phyloP scores from a whole-genome alignment of 1,140 invertebrate species.

The Rhizoglyphus robini region DNA sequence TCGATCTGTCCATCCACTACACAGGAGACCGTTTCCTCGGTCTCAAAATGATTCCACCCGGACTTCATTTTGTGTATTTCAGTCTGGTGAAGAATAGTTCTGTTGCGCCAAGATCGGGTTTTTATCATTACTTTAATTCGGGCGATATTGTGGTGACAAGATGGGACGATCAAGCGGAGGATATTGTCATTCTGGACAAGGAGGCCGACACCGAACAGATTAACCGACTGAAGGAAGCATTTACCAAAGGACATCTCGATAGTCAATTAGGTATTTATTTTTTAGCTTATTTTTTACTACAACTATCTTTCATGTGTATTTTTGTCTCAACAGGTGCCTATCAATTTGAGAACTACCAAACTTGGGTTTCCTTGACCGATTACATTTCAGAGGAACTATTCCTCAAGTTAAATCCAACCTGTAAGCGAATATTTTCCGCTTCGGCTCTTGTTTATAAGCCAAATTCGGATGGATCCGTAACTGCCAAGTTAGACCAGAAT shows the following conservation, averaged over 20 bases:
- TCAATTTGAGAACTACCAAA: conserved; percentile 71
- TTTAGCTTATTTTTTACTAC: conserved; percentile 9
- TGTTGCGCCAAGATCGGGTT: conserved; percentile 59
- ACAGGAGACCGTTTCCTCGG: conserved; percentile 84
- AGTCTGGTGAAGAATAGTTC: conserved; percentile 42
- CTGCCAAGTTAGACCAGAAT: conserved; percentile 16
- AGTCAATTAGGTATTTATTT: neutral
- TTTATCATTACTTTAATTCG: conserved; percentile 70
- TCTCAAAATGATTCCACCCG: conserved; percentile 96
- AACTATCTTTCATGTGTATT: conserved; percentile 49
- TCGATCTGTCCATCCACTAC: conserved; percentile 85
- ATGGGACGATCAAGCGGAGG: conserved; percentile 53
- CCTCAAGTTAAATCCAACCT: conserved; percentile 45
- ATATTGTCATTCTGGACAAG: conserved; percentile 44
- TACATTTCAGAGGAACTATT: conserved; percentile 46
- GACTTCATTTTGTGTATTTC: conserved; percentile 85
- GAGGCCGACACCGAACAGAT: conserved; percentile 31
- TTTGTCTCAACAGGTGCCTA: conserved; percentile 55
- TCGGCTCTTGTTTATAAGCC: conserved; percentile 28
- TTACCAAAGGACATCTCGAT: conserved; percentile 39
- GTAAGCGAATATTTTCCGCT: conserved; percentile 36
- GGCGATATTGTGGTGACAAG: conserved; percentile 69
- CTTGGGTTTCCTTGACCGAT: conserved; percentile 69
- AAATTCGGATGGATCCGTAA: conserved; percentile 11
- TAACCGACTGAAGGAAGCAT: conserved; percentile 48